phyloP scores from a whole-genome alignment of 1,140 invertebrate genomes.

The Apocrypta bakeri region DNA sequence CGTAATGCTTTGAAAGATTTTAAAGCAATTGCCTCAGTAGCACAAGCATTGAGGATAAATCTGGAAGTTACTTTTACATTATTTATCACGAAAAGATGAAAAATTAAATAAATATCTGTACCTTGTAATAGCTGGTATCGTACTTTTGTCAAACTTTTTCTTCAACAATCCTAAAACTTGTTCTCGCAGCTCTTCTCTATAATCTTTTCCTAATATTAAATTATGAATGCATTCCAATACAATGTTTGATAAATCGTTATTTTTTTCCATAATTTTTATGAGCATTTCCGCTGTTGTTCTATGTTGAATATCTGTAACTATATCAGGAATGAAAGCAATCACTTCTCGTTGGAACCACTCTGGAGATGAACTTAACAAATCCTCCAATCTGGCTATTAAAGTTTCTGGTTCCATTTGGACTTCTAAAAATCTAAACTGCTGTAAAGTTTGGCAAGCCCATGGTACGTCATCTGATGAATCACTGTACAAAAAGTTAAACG shows the following conservation, averaged over 20 bases:
- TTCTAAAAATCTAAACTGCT: slow-evolving; percentile 70
- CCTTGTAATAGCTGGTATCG: slow-evolving; percentile 65
- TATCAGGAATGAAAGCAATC: slow-evolving; percentile 67
- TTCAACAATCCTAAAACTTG: slow-evolving; percentile 64
- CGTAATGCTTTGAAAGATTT: slow-evolving; percentile 64
- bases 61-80: slow-evolving; percentile 52
- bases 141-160: slow-evolving; percentile 56
- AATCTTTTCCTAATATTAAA: slow-evolving; percentile 66
- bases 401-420: slow-evolving; percentile 58
- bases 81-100: slow-evolving; percentile 6
- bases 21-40: slow-evolving; percentile 55
- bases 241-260: slow-evolving; percentile 61
- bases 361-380: slow-evolving; percentile 66
- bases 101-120: slow-evolving; percentile 51
- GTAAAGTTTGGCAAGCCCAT: slow-evolving; percentile 63
- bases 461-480: slow-evolving; percentile 61
- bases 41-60: slow-evolving; percentile 63
- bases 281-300: slow-evolving; percentile 65
- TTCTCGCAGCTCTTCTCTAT: slow-evolving; percentile 63
- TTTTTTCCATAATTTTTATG: slow-evolving; percentile 63
- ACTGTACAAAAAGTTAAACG: slow-evolving; percentile 53
- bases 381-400: slow-evolving; percentile 62
- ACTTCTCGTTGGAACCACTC: slow-evolving; percentile 69
- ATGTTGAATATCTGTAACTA: slow-evolving; percentile 67
- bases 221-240: slow-evolving; percentile 66